phyloP scores from a whole-genome alignment of 2,888 invertebrate genomes.

The Drosophila incognita region DNA sequence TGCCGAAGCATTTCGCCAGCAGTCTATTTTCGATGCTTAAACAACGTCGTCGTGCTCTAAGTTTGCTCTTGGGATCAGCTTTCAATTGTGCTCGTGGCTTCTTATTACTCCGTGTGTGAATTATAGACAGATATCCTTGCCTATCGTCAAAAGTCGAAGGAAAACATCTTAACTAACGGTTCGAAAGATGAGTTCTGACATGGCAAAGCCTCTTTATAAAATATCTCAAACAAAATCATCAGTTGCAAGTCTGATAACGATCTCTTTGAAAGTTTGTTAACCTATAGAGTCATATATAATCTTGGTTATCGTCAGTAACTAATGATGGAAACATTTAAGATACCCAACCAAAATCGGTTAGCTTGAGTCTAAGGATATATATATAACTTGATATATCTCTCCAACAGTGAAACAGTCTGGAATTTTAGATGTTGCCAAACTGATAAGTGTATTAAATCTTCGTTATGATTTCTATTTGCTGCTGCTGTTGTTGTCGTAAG shows the following conservation, averaged over 20 bases:
- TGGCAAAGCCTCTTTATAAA: background rate
- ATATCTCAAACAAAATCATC: background rate
- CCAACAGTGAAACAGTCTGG: background rate
- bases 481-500: slow-evolving; percentile 18
- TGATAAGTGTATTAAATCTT: background rate
- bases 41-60: no score
- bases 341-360: background rate
- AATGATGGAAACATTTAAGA: background rate
- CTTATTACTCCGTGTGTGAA: no score
- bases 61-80: no score
- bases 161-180: rapidly evolving
- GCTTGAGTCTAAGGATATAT: background rate
- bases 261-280: background rate
- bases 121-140: background rate
- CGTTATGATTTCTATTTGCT: background rate
- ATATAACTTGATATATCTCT: background rate
- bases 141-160: background rate
- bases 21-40: no score
- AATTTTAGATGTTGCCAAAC: background rate
- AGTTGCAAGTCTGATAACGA: background rate
- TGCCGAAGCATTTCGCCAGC: no score
- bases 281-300: background rate
- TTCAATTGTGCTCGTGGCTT: no score
- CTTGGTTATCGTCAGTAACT: background rate
- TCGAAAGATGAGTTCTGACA: background rate